Conservation (phyloP, 2,797 vertebrate species). For the Capromys pilorides region DNA sequence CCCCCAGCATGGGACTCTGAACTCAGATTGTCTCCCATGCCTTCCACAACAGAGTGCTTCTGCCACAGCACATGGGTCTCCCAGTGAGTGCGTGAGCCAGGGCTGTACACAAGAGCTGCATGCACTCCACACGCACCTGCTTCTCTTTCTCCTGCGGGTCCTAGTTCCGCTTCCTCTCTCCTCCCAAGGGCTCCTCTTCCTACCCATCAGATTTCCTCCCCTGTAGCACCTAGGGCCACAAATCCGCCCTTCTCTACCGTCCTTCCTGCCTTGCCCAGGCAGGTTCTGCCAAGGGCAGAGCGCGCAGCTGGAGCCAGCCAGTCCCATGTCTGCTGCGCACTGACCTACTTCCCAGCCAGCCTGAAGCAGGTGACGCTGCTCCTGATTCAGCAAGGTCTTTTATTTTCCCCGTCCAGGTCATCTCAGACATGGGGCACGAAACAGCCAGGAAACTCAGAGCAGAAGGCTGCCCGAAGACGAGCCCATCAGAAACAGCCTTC, state of each 20-base stretch:
- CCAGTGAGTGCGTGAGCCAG: not conserved
- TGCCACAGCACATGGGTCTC: not conserved
- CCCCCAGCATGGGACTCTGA: not conserved
- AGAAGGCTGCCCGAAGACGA: not conserved
- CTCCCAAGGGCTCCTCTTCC: not conserved
- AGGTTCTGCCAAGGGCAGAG: constrained; percentile 54
- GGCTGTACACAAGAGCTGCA: not conserved
- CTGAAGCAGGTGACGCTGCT: constrained; percentile 57
- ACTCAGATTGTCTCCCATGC: not conserved
- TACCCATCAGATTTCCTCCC: not conserved
- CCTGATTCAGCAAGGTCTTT: constrained; percentile 58
- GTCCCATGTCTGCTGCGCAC: constrained; percentile 42
- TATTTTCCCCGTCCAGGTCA: not conserved
- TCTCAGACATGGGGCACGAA: constrained; percentile 10
- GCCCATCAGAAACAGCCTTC: not conserved
- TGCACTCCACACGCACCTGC: not conserved
- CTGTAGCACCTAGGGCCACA: not conserved
- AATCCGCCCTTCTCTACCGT: not conserved
- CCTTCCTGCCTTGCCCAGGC: not conserved
- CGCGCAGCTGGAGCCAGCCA: constrained; percentile 62
- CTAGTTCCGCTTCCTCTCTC: not conserved
- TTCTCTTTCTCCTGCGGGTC: not conserved
- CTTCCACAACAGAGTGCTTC: not conserved
- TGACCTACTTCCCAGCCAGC: constrained; percentile 77
- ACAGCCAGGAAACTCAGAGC: constrained; percentile 1